Evolutionary conservation across 2,888 invertebrate genomes (phyloP), one percentile per base, ranked within the genome.

Genomic region (Drosophila diplacantha): DNA sequence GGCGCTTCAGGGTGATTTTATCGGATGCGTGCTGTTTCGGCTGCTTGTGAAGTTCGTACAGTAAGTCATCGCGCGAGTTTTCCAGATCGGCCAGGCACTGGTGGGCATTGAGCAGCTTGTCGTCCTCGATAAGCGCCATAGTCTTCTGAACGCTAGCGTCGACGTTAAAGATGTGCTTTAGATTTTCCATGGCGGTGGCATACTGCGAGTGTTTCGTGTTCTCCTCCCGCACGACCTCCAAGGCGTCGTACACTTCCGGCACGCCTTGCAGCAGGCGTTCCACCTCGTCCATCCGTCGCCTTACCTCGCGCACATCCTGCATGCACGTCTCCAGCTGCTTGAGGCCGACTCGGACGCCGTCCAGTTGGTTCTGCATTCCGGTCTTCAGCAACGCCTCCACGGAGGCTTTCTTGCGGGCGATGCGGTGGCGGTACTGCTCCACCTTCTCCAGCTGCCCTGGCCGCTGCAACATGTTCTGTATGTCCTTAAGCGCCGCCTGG

Each of bases 331-430:
- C 93, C 41, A 99, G 89, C 85, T 98, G 96, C 80, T 94, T 94
- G 18, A 99, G 91, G 0, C 99, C 99, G 12, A 96, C 95, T 75
- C 95, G 92, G 0, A 99, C 98, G 1, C 98, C 98, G 89, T 99
- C 99, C 55, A 99, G 89, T 89, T 99, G 98, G 69, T 97, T 96
- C 88, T 99, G 98, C 90, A 99, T 96, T 1, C 98, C 98, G n/a
- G 98, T 97, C 89, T 99, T 98, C 22, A 99, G 78, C 20, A 88
- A 71, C 22, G 88, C 87, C 71, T 88, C 88, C n/a, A 86, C 85
- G 0, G 87, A 87, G 1, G 87, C 87, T 41, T 88, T 88, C 63
- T 88, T 88, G 4, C 88, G 82, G 43, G 87, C 85, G 12, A 88
- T 86, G 29, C 88, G 83, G 72, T 87, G 85, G 8, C 86, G 85